Evolutionary conservation across 2,113 vertebrate species (phyloP).

Genomic region (Micromys minutus): DNA sequence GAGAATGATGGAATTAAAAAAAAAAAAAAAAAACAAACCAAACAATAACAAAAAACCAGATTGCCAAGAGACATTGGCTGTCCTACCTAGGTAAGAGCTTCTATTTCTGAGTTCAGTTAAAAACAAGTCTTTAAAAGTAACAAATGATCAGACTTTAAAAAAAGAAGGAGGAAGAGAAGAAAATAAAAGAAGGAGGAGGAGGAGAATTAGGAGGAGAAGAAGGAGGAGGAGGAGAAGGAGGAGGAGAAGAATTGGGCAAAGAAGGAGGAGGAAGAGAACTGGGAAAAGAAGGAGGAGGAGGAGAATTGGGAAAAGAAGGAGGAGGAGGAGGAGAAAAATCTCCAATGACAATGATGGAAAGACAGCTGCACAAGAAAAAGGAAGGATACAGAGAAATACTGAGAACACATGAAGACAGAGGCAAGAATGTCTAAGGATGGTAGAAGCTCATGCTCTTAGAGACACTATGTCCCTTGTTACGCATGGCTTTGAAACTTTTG

Average conservation of each 20-base stretch:
- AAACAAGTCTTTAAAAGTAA: neutral
- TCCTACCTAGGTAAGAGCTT: neutral
- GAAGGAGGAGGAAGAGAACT: too few species aligned
- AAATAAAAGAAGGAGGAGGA: too few species aligned
- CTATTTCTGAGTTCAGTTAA: neutral
- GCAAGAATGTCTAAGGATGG: neutral
- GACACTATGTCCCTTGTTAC: neutral
- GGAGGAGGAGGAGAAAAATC: neutral
- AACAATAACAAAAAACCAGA: neutral
- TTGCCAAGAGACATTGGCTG: neutral
- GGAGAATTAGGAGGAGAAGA: too few species aligned
- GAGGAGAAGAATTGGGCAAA: too few species aligned
- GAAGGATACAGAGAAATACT: neutral
- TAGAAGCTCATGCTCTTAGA: too few species aligned
- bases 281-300: too few species aligned
- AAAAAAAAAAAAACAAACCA: neutral
- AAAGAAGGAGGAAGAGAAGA: too few species aligned
- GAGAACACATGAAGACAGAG: neutral
- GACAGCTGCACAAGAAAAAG: neutral
- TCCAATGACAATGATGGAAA: neutral
- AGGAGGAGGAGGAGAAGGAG: too few species aligned
- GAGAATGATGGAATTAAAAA: neutral
- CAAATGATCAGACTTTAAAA: neutral
- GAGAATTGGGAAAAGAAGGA: neutral
- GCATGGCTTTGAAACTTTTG: neutral